These are phyloP conservation scores for Hylaeus anthracinus DNA, from an alignment of 1,140 invertebrate genomes.

Conservation along the genomic window DNA sequence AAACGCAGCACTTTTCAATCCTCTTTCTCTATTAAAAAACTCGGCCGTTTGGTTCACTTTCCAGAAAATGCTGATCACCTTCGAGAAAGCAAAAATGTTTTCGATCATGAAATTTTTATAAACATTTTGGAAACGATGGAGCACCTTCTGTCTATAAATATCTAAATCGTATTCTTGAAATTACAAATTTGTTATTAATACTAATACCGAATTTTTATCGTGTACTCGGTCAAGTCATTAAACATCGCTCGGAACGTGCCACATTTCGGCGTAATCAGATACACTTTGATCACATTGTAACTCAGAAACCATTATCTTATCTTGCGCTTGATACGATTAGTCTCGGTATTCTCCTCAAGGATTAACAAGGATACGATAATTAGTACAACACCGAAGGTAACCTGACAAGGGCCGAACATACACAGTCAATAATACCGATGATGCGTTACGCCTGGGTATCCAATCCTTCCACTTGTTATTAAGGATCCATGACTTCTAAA, in stretches of 20 bases:
- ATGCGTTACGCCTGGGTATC: not conserved
- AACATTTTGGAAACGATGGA: too few relatives aligned
- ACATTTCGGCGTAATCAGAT: conserved; percentile 31
- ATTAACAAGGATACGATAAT: conserved; percentile 55
- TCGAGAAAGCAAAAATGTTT: too few relatives aligned
- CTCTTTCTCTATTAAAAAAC: too few relatives aligned
- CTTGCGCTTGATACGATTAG: conserved; percentile 38
- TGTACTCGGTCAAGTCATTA: conserved; percentile 11
- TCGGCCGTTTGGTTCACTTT: too few relatives aligned
- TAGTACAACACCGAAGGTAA: conserved; percentile 45
- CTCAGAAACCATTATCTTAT: conserved; percentile 47
- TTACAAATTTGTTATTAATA: too few relatives aligned
- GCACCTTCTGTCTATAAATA: too few relatives aligned
- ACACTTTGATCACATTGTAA: conserved; percentile 29
- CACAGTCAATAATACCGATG: conserved; percentile 16
- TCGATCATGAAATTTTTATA: too few relatives aligned
- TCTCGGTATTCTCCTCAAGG: conserved; percentile 44
- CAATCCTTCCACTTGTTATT: not conserved
- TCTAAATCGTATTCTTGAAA: too few relatives aligned
- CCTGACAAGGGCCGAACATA: not conserved
- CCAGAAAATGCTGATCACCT: too few relatives aligned
- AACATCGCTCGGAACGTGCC: conserved; percentile 15
- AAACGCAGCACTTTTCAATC: too few relatives aligned
- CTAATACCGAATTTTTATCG: not conserved
- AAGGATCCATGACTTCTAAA: not conserved